Evolutionary conservation across 2,113 vertebrate genomes (phyloP).

Genomic region (Anser cygnoides): DNA sequence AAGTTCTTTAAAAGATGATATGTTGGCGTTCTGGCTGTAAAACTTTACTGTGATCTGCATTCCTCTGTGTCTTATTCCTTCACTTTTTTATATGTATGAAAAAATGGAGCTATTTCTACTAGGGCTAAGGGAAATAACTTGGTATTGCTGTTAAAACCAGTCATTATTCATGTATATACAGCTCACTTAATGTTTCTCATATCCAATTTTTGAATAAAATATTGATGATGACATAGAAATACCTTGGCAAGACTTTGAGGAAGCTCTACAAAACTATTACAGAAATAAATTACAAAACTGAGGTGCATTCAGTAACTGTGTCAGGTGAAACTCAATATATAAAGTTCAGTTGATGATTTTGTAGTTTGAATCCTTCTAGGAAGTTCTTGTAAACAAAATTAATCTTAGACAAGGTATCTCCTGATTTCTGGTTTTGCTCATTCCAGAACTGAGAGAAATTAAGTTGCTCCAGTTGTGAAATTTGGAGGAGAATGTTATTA

Average conservation of each 20-base stretch:
- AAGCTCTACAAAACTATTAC: background rate
- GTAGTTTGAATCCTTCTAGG: background rate
- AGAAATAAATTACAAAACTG: background rate
- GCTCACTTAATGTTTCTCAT: slow-evolving; percentile 30
- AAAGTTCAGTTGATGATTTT: background rate
- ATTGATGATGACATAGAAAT: slow-evolving; percentile 6
- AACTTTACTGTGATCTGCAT: slow-evolving; percentile 29
- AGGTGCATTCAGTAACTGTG: background rate
- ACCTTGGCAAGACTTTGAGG: slow-evolving; percentile 18
- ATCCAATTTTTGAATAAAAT: slow-evolving; percentile 13
- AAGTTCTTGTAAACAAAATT: background rate
- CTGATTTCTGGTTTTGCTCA: background rate
- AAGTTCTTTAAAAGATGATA: slow-evolving; percentile 57
- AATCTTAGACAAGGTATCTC: background rate
- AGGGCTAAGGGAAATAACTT: slow-evolving; percentile 26
- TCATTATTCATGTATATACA: slow-evolving; percentile 38
- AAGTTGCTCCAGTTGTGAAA: background rate
- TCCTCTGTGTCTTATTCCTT: background rate
- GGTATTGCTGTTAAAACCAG: slow-evolving; percentile 39
- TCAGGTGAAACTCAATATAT: background rate
- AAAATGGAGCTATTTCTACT: slow-evolving; percentile 19
- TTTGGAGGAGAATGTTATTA: background rate
- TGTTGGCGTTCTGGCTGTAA: slow-evolving; percentile 28
- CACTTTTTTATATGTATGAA: background rate
- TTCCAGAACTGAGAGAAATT: background rate